Base-by-base conservation (phyloP, 92 coral and sea anemone species). In the Virgularia gustaviana region DNA sequence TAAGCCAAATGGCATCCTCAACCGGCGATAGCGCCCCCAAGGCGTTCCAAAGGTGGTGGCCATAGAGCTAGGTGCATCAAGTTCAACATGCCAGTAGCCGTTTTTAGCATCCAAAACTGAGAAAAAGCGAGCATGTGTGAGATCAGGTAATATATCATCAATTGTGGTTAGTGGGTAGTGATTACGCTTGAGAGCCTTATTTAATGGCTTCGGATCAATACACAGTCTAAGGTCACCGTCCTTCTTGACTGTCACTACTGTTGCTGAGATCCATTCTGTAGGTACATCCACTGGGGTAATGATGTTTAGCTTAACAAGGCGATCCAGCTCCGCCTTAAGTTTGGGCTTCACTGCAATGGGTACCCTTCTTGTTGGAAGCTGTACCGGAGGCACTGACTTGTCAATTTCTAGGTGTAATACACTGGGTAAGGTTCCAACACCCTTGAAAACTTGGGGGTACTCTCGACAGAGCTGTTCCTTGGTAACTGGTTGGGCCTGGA, bases 41-140 rank as follows among this genome's bases (percentile, higher is more conserved):
- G 79, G 79, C 10, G 82, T 79, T 22, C 82, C 75, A 44, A 82
- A 86, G 2, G 87, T 86, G 27, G 87, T 86, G 24, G 77, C 65
- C 23, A 42, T 73, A 31, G 85, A 82, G 70, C 90, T 85, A 6
- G 70, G 78, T 30, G 79, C 81, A 53, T 84, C 88, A 3, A 84
- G 59, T 55, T 49, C 51, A 2, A 85, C 57, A 60, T 85, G 85
- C 88, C 88, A 85, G 59, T 74, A 79, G 33, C 85, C 85, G 56
- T 79, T 85, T 47, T 77, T 81, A 18, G 89, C 86, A 72, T 85
- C 90, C 6, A 85, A 60, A 22, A 81, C 86, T 41, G 84, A 71
- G 37, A 77, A 77, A 25, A 63, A 70, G 28, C 81, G 81, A 44
- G 83, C 86, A 47, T 73, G 71, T 0, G 79, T 33, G 15, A 86